Evolutionary conservation across 2,888 invertebrate genomes (phyloP).

Genomic region (Dolomedes plantarius): DNA sequence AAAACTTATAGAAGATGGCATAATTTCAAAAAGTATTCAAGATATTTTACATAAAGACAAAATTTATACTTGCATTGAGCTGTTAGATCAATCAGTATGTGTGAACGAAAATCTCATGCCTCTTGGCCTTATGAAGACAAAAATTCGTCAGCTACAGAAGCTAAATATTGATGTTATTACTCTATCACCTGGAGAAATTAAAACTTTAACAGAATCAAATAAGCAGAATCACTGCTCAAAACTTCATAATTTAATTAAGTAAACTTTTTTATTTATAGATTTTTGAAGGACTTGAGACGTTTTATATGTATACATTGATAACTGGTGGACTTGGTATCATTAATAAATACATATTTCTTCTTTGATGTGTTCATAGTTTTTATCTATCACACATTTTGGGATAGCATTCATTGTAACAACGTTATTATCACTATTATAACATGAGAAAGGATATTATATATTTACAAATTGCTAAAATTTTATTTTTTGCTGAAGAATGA

Average conservation of each 20-base stretch:
- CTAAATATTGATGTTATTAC: slow-evolving; percentile 46
- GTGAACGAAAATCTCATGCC: slow-evolving; percentile 10
- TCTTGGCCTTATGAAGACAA: slow-evolving; percentile 57
- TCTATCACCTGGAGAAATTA: slow-evolving; percentile 37
- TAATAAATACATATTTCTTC: no score
- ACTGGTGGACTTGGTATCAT: no score
- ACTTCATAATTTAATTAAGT: background rate
- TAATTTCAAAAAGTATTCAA: slow-evolving; percentile 27
- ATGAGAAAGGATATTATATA: no score
- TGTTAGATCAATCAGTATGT: slow-evolving; percentile 57
- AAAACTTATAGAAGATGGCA: slow-evolving; percentile 24
- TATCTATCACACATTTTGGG: no score
- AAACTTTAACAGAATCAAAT: background rate
- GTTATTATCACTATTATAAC: no score
- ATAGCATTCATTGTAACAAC: no score
- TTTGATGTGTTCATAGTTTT: no score
- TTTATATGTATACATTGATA: no score
- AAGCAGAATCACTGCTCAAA: background rate
- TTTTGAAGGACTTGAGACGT: background rate
- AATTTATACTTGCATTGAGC: slow-evolving; percentile 48
- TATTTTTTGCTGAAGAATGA: no score
- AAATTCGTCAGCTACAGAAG: slow-evolving; percentile 58
- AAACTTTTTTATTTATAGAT: background rate
- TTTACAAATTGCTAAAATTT: no score
- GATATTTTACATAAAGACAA: slow-evolving; percentile 21